A percentile compares a stretch with the other conserved stretches of the same genome.
Evolutionary conservation across 2,888 invertebrate species (phyloP).

Genomic region (Sinopyrophorus schimmeli): DNA sequence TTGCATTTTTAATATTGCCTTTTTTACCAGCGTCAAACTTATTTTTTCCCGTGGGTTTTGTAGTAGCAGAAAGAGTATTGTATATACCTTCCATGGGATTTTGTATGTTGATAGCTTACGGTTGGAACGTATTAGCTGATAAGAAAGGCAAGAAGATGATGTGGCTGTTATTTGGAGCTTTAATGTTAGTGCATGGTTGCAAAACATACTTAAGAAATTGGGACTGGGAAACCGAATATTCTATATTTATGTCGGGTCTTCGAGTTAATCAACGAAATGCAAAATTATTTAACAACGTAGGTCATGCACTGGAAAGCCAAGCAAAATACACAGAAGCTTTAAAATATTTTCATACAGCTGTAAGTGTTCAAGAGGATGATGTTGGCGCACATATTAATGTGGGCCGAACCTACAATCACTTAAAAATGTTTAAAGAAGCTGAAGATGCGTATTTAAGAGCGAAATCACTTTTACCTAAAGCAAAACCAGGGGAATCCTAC

Average conservation of each 20-base stretch:
- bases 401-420: slow-evolving; percentile 90
- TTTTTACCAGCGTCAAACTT: slow-evolving; percentile 96
- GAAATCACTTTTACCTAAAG: slow-evolving; percentile 85
- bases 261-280: slow-evolving; percentile 88
- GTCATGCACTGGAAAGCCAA: slow-evolving; percentile 88
- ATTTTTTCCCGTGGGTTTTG: slow-evolving; percentile 97
- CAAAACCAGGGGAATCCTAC: slow-evolving; percentile 92
- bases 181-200: slow-evolving; percentile 77
- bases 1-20: slow-evolving; percentile 85
- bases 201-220: slow-evolving; percentile 88
- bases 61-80: slow-evolving; percentile 91
- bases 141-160: slow-evolving; percentile 68
- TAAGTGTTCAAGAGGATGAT: slow-evolving; percentile 91
- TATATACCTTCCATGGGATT: slow-evolving; percentile 99
- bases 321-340: slow-evolving; percentile 76
- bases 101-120: slow-evolving; percentile 88
- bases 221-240: slow-evolving; percentile 93
- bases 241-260: slow-evolving; percentile 91
- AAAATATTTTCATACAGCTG: slow-evolving; percentile 89
- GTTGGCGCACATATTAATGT: slow-evolving; percentile 98
- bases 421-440: slow-evolving; percentile 85
- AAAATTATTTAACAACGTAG: slow-evolving; percentile 96
- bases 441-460: slow-evolving; percentile 91
- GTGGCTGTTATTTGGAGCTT: slow-evolving; percentile 64
- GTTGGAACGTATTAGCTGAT: slow-evolving; percentile 72